A percentile compares a stretch with the other conserved stretches of the same genome.
phyloP scores from a whole-genome alignment of 2,888 invertebrate genomes.

The Argyra leucocephala region DNA sequence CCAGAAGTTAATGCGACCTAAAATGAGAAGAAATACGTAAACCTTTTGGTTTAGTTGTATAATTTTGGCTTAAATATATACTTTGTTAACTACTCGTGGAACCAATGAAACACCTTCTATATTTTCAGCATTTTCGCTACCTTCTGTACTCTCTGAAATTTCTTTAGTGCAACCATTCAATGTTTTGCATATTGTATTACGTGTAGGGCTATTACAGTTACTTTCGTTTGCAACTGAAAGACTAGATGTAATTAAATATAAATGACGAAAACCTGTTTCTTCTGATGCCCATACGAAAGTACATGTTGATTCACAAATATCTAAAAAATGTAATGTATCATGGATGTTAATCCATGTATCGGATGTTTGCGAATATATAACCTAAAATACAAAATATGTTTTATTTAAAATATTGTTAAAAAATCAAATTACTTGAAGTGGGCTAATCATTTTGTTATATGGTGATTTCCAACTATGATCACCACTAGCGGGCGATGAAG shows the following conservation, averaged over 20 bases:
- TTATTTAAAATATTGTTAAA: not conserved
- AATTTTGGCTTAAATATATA: slow-evolving; percentile 24
- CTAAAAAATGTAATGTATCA: slow-evolving; percentile 76
- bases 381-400: slow-evolving; percentile 25
- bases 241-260: slow-evolving; percentile 67
- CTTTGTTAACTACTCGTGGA: slow-evolving; percentile 58
- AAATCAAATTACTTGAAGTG: slow-evolving; percentile 32
- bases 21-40: slow-evolving; percentile 35
- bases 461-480: slow-evolving; percentile 43
- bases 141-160: slow-evolving; percentile 18
- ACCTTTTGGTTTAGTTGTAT: not conserved
- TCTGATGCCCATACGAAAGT: slow-evolving; percentile 88
- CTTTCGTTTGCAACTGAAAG: slow-evolving; percentile 47
- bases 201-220: slow-evolving; percentile 39
- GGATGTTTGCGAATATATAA: slow-evolving; percentile 46
- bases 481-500: slow-evolving; percentile 40
- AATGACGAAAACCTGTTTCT: slow-evolving; percentile 79
- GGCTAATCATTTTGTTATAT: slow-evolving; percentile 37
- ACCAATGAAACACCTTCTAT: slow-evolving; percentile 38
- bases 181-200: not conserved
- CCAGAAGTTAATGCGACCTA: slow-evolving; percentile 69
- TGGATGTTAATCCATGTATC: slow-evolving; percentile 92
- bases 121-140: slow-evolving; percentile 26
- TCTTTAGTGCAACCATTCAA: slow-evolving; percentile 19
- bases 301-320: slow-evolving; percentile 43